Evolutionary conservation across 2,888 invertebrate species (phyloP).

Genomic region (Synergus itoensis): DNA sequence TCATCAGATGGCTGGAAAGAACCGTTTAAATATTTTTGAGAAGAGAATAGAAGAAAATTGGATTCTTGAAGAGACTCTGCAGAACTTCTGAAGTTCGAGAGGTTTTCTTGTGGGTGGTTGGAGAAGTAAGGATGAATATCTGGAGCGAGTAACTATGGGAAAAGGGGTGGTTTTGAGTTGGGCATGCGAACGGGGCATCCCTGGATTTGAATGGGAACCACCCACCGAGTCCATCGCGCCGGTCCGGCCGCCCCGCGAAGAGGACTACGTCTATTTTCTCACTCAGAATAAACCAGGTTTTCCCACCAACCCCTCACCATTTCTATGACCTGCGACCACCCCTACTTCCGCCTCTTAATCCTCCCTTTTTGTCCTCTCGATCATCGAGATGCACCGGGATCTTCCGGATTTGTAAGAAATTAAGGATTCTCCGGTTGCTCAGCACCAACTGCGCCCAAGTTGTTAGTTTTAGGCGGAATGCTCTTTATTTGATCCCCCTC

Average conservation of each 20-base stretch:
- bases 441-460: constrained; percentile 23
- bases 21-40: too few species aligned
- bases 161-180: constrained; percentile 72
- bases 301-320: constrained; percentile 48
- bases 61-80: background rate
- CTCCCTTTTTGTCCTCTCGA: constrained; percentile 45
- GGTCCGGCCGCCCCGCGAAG: constrained; percentile 74
- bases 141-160: constrained; percentile 68
- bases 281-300: constrained; percentile 56
- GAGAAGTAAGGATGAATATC: constrained; percentile 49
- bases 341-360: constrained; percentile 39
- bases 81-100: background rate
- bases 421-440: constrained; percentile 18
- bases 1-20: background rate
- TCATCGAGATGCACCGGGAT: constrained; percentile 49
- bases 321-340: constrained; percentile 50
- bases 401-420: constrained; percentile 47
- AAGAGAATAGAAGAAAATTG: background rate
- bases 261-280: constrained; percentile 70
- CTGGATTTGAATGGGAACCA: constrained; percentile 78
- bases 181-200: constrained; percentile 81
- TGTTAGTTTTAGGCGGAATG: constrained; percentile 26
- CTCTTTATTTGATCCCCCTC: constrained; percentile 9
- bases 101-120: constrained; percentile 26
- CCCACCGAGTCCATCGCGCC: constrained; percentile 77